Conservation (phyloP, 2,797 vertebrate species). For the Pangasius sanitwongsei region DNA sequence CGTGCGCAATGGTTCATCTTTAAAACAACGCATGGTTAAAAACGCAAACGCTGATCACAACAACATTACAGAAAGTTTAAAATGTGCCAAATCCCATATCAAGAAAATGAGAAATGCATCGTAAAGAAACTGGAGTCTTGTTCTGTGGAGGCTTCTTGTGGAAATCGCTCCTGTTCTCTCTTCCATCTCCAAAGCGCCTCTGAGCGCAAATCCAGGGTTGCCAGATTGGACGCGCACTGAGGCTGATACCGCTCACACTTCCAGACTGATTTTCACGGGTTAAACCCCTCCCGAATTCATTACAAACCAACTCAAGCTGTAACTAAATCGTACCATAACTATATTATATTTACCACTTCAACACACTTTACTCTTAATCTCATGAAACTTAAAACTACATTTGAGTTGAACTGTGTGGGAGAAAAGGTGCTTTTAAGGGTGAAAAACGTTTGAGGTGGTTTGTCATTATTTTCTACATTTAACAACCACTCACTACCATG, state of each 20-base stretch:
- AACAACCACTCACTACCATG: background rate
- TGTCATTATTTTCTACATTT: background rate
- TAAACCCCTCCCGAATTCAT: background rate
- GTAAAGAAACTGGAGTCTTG: background rate
- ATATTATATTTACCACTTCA: background rate
- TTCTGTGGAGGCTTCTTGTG: background rate
- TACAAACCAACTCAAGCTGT: background rate
- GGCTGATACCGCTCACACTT: background rate
- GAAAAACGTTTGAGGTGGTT: background rate
- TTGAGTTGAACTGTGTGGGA: background rate
- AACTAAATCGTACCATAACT: background rate
- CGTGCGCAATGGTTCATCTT: background rate
- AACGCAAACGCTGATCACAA: background rate
- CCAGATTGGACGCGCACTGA: background rate
- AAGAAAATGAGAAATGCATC: background rate
- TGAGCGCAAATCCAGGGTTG: constrained; percentile 26
- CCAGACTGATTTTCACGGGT: background rate
- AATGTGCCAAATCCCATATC: background rate
- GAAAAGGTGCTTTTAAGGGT: background rate
- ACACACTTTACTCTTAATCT: background rate
- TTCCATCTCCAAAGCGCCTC: constrained; percentile 21
- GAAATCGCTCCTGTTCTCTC: background rate
- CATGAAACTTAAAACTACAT: background rate
- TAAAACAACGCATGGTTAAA: background rate
- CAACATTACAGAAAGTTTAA: background rate